These are phyloP conservation scores for Lepidurus apus DNA, from an alignment of 1,140 invertebrate genomes.

Conservation along the genomic window DNA sequence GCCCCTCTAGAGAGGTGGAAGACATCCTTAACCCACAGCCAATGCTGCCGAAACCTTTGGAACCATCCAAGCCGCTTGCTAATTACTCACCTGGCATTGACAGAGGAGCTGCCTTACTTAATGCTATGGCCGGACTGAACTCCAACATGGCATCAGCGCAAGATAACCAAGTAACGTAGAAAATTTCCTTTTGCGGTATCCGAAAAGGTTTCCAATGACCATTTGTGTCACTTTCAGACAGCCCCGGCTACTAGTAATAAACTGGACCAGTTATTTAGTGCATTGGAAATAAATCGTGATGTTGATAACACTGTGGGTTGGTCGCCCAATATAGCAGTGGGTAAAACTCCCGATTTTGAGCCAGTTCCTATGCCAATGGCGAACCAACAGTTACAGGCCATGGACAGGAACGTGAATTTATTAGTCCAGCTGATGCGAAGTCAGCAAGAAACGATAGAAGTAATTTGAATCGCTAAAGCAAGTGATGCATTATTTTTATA, in stretches of 20 bases:
- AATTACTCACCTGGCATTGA: constrained; percentile 3
- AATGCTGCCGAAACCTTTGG: not conserved
- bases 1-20: constrained; percentile 77
- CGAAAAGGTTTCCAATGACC: not conserved
- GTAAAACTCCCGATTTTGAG: not conserved
- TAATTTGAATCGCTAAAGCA: not conserved
- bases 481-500: not conserved
- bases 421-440: not conserved
- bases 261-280: not conserved
- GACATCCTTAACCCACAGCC: constrained; percentile 59
- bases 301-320: not conserved
- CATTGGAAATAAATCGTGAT: not conserved
- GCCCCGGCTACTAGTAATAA: not conserved
- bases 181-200: not conserved
- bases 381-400: not conserved
- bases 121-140: not conserved
- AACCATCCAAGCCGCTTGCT: not conserved
- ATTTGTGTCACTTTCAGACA: not conserved
- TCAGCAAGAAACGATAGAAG: not conserved
- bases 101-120: not conserved
- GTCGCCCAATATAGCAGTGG: not conserved
- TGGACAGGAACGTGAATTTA: not conserved
- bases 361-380: not conserved
- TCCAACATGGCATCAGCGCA: not conserved
- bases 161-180: not conserved